These are phyloP conservation scores for Centrocercus urophasianus DNA, from an alignment of 2,113 vertebrate genomes.

Conservation along the genomic window DNA sequence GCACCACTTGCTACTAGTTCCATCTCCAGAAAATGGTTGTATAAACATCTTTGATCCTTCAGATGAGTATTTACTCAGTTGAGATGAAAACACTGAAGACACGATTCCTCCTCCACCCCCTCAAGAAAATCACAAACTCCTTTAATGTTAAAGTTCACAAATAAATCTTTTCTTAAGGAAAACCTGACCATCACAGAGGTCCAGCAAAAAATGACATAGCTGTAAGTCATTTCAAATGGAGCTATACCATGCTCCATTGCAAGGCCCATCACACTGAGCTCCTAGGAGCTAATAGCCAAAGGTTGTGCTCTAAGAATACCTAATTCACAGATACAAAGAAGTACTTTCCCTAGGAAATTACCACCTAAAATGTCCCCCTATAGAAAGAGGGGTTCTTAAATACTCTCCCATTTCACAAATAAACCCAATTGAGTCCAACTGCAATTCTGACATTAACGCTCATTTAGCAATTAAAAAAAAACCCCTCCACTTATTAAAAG, in stretches of 20 bases:
- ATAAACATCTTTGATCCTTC: neutral
- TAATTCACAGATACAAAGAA: neutral
- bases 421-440: neutral
- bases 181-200: neutral
- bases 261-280: neutral
- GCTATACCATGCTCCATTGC: neutral
- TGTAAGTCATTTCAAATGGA: conserved; percentile 24
- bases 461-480: neutral
- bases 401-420: neutral
- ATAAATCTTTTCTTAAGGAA: neutral
- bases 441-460: neutral
- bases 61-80: neutral
- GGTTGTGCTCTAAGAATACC: neutral
- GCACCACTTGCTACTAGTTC: neutral
- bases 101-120: rapidly evolving
- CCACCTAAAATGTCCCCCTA: neutral
- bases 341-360: neutral
- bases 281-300: conserved; percentile 4
- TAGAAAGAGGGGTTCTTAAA: neutral
- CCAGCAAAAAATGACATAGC: neutral
- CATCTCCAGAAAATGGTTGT: neutral
- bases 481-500: neutral
- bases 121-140: neutral
- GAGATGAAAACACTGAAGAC: neutral
- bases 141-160: neutral